Evolutionary conservation across 2,888 invertebrate species (phyloP), one percentile per base, ranked within the genome.

Genomic region (Lucinisca nassula): DNA sequence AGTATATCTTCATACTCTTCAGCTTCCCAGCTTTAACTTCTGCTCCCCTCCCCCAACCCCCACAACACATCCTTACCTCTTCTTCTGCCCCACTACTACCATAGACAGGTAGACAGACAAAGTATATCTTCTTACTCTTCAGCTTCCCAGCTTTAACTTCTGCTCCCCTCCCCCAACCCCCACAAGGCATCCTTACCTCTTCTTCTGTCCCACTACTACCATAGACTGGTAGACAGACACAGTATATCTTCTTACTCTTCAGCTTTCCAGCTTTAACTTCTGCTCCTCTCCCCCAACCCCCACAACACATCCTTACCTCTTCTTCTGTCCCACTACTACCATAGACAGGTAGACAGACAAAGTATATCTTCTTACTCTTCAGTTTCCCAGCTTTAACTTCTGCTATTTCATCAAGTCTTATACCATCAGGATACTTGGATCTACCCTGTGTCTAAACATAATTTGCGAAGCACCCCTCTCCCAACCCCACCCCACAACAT

Each of bases 231-330:
- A 92, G 75, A 10, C 89, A 84, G 0, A 90, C 87, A 84, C 89
- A 87, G 61, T 84, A 91, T 0, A 92, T 90, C 27, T 81, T 82
- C 74, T 84, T 88, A 85, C 92, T 92, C 0, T 55, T 27, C 6
- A 92, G 80, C 0, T 89, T 90, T 14, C 91, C 88, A 24, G 86
- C 80, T 12, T 45, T 81, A 0, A 89, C 85, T 4, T 73, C 27
- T n/a, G n/a, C n/a, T n/a, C n/a, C n/a, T n/a, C n/a, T n/a, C n/a
- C n/a, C n/a, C n/a, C n/a, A n/a, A n/a, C n/a, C n/a, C n/a, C n/a
- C n/a, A n/a, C n/a, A n/a, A n/a, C n/a, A 51, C 8, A 40, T 72
- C 30, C 72, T 45, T 21, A 90, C 87, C 82, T 87, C 72, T 72
- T 77, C 45, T 27, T 88, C 88, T 38, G 58, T 73, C 4, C 84